Evolutionary conservation across 2,888 invertebrate species (phyloP).

Genomic region (Euproctis similis): DNA sequence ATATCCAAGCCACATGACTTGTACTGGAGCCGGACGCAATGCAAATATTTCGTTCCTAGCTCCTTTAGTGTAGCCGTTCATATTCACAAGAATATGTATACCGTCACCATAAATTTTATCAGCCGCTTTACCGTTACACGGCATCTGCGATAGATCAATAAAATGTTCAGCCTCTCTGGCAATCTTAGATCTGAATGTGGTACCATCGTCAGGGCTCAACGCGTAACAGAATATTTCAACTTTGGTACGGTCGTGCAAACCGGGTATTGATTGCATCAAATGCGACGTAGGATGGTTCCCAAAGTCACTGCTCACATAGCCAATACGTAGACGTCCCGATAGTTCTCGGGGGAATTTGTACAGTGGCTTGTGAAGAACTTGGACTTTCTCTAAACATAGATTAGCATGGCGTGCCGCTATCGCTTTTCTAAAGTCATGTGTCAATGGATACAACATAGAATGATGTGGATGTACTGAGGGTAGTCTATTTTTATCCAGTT

Average conservation of each 20-base stretch:
- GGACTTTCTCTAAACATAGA: slow-evolving; percentile 97
- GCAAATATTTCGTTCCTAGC: slow-evolving; percentile 99
- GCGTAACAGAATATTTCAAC: slow-evolving; percentile 97
- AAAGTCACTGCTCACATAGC: slow-evolving; percentile 99
- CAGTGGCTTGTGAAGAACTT: slow-evolving; percentile 92
- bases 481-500: slow-evolving; percentile 95
- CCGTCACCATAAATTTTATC: slow-evolving; percentile 96
- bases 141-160: slow-evolving; percentile 92
- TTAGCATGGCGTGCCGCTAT: slow-evolving; percentile 98
- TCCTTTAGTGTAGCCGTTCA: slow-evolving; percentile 99
- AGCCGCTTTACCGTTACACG: slow-evolving; percentile 98
- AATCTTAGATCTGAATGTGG: slow-evolving; percentile 98
- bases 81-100: slow-evolving; percentile 97
- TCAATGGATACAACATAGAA: slow-evolving; percentile 98
- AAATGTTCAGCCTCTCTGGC: slow-evolving; percentile 97
- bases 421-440: slow-evolving; percentile 95
- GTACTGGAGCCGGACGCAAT: slow-evolving; percentile 95
- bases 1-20: slow-evolving; percentile 99
- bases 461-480: slow-evolving; percentile 99
- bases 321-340: slow-evolving; percentile 87
- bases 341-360: slow-evolving; percentile 87
- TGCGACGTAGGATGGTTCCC: slow-evolving; percentile 99
- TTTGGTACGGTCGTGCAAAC: slow-evolving; percentile 87
- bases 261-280: slow-evolving; percentile 99
- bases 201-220: slow-evolving; percentile 96